Percentiles rank a stretch among this genome's conserved stretches.
phyloP scores from a whole-genome alignment of 2,797 vertebrate species.

The Pangasius djambal region DNA sequence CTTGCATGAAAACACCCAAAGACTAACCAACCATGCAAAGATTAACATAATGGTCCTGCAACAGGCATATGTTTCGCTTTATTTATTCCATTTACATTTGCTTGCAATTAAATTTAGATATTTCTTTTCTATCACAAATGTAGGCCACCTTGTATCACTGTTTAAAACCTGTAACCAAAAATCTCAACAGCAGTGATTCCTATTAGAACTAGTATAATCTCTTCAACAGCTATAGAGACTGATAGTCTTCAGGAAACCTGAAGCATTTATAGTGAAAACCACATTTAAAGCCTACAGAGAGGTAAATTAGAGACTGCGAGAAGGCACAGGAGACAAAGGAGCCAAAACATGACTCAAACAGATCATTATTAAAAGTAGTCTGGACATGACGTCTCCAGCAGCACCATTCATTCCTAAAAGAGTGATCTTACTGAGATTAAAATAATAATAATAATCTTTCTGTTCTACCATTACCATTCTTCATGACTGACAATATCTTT shows the following conservation, averaged over 20 bases:
- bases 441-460: neutral
- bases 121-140: neutral
- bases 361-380: constrained; percentile 28
- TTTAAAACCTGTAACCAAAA: neutral
- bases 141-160: neutral
- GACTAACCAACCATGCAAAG: neutral
- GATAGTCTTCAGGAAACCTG: neutral
- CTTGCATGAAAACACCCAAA: neutral
- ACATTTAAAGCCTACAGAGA: constrained; percentile 21
- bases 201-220: neutral
- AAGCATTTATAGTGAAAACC: constrained; percentile 1
- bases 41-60: neutral
- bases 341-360: constrained; percentile 34
- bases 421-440: neutral
- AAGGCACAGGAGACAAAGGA: neutral
- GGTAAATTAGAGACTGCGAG: constrained; percentile 23
- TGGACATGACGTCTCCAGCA: constrained; percentile 20
- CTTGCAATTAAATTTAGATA: neutral
- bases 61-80: neutral
- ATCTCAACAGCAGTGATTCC: neutral
- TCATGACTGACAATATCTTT: neutral
- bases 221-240: neutral
- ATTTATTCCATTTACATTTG: neutral
- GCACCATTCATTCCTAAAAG: constrained; percentile 13
- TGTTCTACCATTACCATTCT: neutral